A percentile compares a stretch with the other conserved stretches of the same genome.
phyloP scores from a whole-genome alignment of 2,797 vertebrate species.

The Psittacula derbiana region DNA sequence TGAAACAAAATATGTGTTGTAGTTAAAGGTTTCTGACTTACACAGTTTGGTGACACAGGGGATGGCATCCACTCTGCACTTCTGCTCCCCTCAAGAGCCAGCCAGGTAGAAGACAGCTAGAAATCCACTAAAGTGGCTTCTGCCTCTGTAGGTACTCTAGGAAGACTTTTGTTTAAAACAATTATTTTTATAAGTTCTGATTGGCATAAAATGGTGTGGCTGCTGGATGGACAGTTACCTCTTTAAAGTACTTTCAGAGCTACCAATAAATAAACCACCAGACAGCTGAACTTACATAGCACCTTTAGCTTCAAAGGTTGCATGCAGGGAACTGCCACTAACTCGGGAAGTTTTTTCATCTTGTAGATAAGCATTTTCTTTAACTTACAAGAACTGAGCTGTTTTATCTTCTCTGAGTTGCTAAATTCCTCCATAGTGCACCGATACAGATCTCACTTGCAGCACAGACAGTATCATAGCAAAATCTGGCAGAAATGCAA shows the following conservation, averaged over 20 bases:
- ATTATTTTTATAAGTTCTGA: background rate
- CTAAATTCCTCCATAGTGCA: background rate
- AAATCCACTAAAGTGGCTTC: background rate
- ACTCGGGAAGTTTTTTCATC: background rate
- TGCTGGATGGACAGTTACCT: background rate
- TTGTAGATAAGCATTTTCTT: background rate
- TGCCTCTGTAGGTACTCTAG: background rate
- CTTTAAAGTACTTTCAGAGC: background rate
- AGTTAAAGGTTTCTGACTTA: background rate
- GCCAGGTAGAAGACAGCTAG: background rate
- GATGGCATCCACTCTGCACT: background rate
- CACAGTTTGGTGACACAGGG: background rate
- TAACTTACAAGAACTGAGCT: background rate
- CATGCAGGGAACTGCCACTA: background rate
- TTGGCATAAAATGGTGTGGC: background rate
- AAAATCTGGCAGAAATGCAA: background rate
- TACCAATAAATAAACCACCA: background rate
- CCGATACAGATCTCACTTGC: background rate
- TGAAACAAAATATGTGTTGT: conserved; percentile 22
- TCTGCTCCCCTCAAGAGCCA: background rate
- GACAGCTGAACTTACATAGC: background rate
- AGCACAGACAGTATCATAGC: background rate
- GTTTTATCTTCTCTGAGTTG: background rate
- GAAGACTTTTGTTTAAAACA: background rate
- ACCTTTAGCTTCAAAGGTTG: background rate